Conservation (phyloP, 2,888 invertebrate genomes). For the Erpobdella octoculata region DNA sequence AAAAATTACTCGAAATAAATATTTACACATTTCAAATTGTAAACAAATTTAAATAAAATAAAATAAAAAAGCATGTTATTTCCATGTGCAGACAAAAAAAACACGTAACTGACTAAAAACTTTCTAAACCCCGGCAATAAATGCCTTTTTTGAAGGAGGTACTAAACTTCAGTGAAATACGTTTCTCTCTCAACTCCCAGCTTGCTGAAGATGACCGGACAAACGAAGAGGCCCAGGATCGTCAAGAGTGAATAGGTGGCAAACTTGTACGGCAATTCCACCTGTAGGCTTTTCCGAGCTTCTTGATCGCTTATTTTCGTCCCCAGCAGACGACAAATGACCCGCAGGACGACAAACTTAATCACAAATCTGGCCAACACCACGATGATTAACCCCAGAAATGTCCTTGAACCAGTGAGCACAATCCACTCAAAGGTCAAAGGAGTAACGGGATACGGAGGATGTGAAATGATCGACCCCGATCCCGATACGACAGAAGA, state of each 20-base stretch:
- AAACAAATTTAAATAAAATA: too few species aligned
- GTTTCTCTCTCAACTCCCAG: conserved; percentile 64
- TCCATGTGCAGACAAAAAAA: not conserved
- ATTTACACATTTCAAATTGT: too few species aligned
- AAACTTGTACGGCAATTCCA: conserved; percentile 76
- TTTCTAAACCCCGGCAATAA: too few species aligned
- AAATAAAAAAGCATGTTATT: too few species aligned
- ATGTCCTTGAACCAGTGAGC: not conserved
- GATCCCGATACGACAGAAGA: not conserved
- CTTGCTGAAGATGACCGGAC: conserved; percentile 70
- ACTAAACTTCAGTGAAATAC: conserved; percentile 37
- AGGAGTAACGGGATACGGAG: conserved; percentile 11
- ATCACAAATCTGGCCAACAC: not conserved
- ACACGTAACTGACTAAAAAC: not conserved
- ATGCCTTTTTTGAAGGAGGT: too few species aligned
- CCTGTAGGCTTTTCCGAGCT: conserved; percentile 41
- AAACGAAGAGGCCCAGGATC: conserved; percentile 66
- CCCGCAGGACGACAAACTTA: not conserved
- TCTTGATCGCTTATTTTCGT: not conserved
- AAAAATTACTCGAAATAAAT: too few species aligned
- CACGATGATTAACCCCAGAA: not conserved
- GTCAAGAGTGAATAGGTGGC: conserved; percentile 73
- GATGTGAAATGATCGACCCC: not conserved
- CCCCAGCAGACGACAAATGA: not conserved
- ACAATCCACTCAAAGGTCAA: not conserved